phyloP scores from a whole-genome alignment of 2,888 invertebrate species.

The Coremacera marginata region DNA sequence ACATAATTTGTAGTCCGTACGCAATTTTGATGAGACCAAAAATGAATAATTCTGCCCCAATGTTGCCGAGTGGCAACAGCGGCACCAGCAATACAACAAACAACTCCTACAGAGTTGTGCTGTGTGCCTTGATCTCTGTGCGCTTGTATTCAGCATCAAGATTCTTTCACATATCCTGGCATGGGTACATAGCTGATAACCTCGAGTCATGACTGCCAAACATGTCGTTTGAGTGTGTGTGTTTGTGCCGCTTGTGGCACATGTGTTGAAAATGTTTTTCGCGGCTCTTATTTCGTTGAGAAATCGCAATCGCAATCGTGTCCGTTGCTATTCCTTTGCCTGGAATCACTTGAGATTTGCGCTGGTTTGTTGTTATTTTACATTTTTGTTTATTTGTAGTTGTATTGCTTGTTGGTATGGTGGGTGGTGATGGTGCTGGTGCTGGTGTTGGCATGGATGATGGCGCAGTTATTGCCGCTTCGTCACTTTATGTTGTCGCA shows the following conservation, averaged over 20 bases:
- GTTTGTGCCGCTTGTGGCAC: neutral
- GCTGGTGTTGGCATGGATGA: neutral
- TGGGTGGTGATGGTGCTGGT: neutral
- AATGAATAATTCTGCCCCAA: slow-evolving; percentile 32
- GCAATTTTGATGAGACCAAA: slow-evolving; percentile 25
- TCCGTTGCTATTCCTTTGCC: neutral
- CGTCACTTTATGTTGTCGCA: slow-evolving; percentile 26
- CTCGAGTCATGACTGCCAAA: no score
- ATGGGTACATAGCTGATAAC: no score
- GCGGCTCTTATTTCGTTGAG: neutral
- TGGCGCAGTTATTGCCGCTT: neutral
- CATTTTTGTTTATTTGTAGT: slow-evolving; percentile 5
- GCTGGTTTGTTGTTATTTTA: slow-evolving; percentile 35
- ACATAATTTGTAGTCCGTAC: slow-evolving; percentile 22
- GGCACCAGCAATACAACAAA: neutral
- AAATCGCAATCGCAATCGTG: slow-evolving; percentile 4
- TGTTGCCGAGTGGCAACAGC: slow-evolving; percentile 2
- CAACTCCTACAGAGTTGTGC: neutral
- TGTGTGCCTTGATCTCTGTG: neutral
- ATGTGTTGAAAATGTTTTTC: slow-evolving; percentile 26
- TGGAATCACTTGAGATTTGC: slow-evolving; percentile 32
- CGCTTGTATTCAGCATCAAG: no score
- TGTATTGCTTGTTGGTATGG: neutral
- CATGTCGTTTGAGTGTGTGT: neutral
- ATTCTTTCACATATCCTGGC: no score